Evolutionary conservation across 92 coral and sea anemone species (phyloP), one percentile per base, ranked within the genome.

Genomic region (Ricordea florida): DNA sequence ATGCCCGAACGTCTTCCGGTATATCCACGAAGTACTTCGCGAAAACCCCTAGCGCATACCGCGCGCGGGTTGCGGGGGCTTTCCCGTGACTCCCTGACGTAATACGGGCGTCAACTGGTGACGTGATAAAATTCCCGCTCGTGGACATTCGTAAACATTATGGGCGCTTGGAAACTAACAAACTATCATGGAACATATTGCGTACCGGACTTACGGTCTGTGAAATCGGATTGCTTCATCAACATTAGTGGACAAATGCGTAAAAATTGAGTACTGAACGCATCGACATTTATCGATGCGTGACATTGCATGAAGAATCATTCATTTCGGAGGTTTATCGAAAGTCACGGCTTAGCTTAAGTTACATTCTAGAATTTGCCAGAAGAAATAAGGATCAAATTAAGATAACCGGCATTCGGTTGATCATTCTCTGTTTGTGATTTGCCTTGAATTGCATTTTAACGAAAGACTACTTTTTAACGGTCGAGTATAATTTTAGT

Each of bases 91-190:
- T 20, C 5, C 22, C 1, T 69, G 76, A 69, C 76, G 77, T 70
- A 36, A 30, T 18, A 46, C 48, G 77, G 77, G 77, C 77, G 77
- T 28, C 3, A 36, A 29, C 55, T 28, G 76, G 61, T 53, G 77
- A 70, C 66, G 77, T 70, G 77, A 70, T 70, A 49, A 55, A 40
- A 70, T 70, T 55, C 77, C 40, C 65, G 62, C 41, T 52, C 66
- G 20, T 55, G 41, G 25, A 41, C 21, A 27, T 40, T 55, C 51
- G 70, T 24, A 62, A 41, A 42, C 69, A 41, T n/a, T n/a, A n/a
- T n/a, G n/a, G n/a, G n/a, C n/a, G n/a, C n/a, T n/a, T n/a, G n/a
- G n/a, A n/a, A n/a, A n/a, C n/a, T n/a, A n/a, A n/a, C n/a, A n/a
- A n/a, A n/a, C n/a, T n/a, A n/a, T n/a, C n/a, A n/a, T n/a, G n/a